A percentile compares a stretch with the other conserved stretches of the same genome.
These are phyloP conservation scores for Tuberolachnus salignus DNA, from an alignment of 2,888 invertebrate species.

Conservation along the genomic window DNA sequence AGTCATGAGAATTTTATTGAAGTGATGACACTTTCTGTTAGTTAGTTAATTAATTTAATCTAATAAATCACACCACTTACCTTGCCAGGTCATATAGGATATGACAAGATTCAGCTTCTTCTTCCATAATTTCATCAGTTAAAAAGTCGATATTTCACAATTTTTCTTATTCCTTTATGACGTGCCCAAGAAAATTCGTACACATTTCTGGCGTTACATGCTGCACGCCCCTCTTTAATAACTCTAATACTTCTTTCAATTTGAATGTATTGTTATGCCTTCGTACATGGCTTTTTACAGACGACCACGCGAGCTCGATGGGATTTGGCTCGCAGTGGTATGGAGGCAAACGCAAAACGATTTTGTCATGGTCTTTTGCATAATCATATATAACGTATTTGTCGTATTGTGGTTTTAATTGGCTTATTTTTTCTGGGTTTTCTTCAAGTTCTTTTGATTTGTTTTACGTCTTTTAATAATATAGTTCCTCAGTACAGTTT, in stretches of 20 bases:
- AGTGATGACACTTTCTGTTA: too few relatives aligned
- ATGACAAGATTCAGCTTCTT: not conserved
- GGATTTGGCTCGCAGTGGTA: conserved; percentile 33
- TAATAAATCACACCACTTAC: too few relatives aligned
- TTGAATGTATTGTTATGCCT: conserved; percentile 19
- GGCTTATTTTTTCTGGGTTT: not conserved
- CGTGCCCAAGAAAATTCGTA: conserved; percentile 11
- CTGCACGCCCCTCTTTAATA: not conserved
- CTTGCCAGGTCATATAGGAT: too few relatives aligned
- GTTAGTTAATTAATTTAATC: too few relatives aligned
- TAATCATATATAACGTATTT: conserved; percentile 28
- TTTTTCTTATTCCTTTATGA: conserved; percentile 6
- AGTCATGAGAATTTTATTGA: too few relatives aligned
- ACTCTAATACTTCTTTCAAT: conserved; percentile 23
- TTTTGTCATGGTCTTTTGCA: conserved; percentile 10
- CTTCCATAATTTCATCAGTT: conserved; percentile 14
- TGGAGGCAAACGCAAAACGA: conserved; percentile 3
- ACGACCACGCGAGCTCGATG: conserved; percentile 32
- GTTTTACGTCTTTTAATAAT: too few relatives aligned
- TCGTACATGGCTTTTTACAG: conserved; percentile 14
- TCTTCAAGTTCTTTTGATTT: too few relatives aligned
- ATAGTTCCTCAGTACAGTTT: too few relatives aligned
- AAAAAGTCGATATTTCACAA: not conserved
- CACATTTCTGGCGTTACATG: conserved; percentile 10
- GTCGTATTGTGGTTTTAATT: not conserved